Conservation (phyloP, 2,113 vertebrate genomes). For the Myiozetetes cayanensis region DNA sequence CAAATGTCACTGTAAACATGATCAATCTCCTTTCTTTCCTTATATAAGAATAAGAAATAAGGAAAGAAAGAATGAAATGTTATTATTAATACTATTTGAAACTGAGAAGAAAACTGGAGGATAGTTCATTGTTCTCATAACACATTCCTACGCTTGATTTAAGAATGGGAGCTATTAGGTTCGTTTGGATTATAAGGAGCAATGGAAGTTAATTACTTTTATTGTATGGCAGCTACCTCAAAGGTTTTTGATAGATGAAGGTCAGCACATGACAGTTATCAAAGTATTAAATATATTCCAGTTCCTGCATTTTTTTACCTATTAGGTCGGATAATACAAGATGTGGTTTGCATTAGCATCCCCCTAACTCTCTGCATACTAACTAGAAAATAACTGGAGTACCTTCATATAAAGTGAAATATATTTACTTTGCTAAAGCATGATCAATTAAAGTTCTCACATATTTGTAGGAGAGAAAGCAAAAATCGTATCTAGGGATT, state of each 20-base stretch:
- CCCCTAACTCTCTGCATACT: not conserved
- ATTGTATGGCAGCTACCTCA: not conserved
- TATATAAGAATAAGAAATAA: not conserved
- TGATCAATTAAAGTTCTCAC: not conserved
- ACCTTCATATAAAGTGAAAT: not conserved
- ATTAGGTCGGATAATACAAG: not conserved
- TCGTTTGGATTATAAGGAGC: not conserved
- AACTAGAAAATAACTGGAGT: not conserved
- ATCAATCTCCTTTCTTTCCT: not conserved
- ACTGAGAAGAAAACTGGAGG: not conserved
- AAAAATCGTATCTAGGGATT: not conserved
- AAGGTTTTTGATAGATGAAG: not conserved
- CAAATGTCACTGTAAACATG: not conserved
- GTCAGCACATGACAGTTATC: not conserved
- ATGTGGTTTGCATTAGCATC: not conserved
- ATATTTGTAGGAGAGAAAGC: not conserved
- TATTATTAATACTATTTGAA: not conserved
- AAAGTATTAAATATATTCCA: not conserved
- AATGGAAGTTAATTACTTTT: not conserved
- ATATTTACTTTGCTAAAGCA: not conserved
- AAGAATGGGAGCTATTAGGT: not conserved
- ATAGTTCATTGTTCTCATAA: not conserved
- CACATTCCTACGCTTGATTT: not conserved
- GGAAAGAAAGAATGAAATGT: not conserved
- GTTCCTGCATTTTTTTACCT: not conserved